phyloP scores from a whole-genome alignment of 2,113 vertebrate species.

The Entelurus aequoreus region DNA sequence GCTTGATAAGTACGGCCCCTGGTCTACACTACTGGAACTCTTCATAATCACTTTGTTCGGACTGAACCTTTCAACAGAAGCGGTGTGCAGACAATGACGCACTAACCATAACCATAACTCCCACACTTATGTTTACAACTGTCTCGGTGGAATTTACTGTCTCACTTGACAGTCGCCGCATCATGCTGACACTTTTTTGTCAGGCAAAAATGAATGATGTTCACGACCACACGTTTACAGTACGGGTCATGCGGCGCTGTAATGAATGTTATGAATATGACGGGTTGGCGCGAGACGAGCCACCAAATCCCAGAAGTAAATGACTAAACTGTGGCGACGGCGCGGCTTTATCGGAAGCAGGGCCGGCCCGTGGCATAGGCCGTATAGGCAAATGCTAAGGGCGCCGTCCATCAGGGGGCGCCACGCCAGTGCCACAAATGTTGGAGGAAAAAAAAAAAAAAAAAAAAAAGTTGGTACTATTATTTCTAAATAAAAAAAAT shows the following conservation, averaged over 20 bases:
- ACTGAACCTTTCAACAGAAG: background rate
- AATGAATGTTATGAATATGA: background rate
- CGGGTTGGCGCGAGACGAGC: too few species aligned
- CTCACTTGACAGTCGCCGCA: background rate
- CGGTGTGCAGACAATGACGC: background rate
- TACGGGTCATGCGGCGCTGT: background rate
- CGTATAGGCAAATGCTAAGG: too few species aligned
- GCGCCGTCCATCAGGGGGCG: too few species aligned
- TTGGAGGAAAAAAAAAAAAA: too few species aligned
- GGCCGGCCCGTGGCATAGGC: too few species aligned
- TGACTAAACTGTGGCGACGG: too few species aligned
- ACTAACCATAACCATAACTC: background rate
- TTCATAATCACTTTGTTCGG: background rate
- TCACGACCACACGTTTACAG: background rate
- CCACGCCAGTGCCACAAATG: too few species aligned
- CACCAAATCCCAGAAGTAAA: background rate
- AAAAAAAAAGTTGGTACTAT: too few species aligned
- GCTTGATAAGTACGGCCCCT: too few species aligned
- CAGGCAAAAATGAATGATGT: background rate
- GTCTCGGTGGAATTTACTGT: conserved; percentile 1
- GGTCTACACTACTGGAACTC: background rate
- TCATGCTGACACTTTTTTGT: background rate
- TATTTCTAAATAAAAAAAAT: too few species aligned
- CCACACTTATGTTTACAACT: background rate
- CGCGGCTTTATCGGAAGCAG: too few species aligned